Evolutionary conservation across 2,797 vertebrate species (phyloP).

Genomic region (Mus spretus): DNA sequence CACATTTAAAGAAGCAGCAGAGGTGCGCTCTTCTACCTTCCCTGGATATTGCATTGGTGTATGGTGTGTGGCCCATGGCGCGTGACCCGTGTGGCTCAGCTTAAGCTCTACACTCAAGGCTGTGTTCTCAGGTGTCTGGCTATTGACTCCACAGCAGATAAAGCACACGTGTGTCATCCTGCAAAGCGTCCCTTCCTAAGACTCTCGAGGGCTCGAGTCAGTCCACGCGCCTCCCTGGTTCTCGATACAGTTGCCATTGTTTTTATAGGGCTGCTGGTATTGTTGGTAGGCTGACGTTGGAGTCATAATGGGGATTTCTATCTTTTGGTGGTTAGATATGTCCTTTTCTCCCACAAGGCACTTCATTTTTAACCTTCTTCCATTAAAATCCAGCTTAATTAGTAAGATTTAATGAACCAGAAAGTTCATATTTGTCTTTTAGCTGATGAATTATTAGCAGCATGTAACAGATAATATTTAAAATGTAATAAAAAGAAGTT

Average conservation of each 20-base stretch:
- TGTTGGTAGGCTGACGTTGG: not conserved
- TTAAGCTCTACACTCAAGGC: not conserved
- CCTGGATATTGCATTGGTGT: not conserved
- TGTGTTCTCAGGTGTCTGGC: not conserved
- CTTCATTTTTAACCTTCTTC: constrained; percentile 25
- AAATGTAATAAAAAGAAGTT: not conserved
- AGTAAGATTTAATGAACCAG: constrained; percentile 27
- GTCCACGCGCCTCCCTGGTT: not conserved
- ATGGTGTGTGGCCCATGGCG: not conserved
- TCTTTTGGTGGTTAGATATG: not conserved
- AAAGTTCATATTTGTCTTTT: constrained; percentile 52
- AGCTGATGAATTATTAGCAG: constrained; percentile 25
- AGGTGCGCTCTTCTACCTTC: not conserved
- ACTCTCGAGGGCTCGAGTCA: not conserved
- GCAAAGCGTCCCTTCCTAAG: not conserved
- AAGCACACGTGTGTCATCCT: not conserved
- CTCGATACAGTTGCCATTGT: not conserved
- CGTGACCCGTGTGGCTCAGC: fast-evolving
- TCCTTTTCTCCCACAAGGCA: not conserved
- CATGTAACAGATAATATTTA: constrained; percentile 19
- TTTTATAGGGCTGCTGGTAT: not conserved
- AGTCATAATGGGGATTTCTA: not conserved
- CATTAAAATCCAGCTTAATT: constrained; percentile 55
- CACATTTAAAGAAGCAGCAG: not conserved
- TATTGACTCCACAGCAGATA: constrained; percentile 47